Evolutionary conservation across 2,113 vertebrate species (phyloP).

Genomic region (Drymodes brunneopygia): DNA sequence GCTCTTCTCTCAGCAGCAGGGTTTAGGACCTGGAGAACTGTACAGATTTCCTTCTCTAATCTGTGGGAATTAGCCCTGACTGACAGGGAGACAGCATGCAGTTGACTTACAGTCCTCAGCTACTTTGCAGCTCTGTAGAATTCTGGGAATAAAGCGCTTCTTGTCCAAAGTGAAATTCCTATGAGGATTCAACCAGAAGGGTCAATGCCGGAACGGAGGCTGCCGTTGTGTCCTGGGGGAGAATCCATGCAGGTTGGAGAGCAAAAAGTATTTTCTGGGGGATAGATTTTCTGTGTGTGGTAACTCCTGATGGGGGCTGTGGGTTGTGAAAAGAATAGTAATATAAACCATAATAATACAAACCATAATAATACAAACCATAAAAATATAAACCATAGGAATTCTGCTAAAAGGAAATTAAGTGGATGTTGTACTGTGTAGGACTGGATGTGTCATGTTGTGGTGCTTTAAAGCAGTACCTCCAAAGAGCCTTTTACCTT

Average conservation of each 20-base stretch:
- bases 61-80: slow-evolving; percentile 39
- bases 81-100: background rate
- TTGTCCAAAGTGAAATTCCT: background rate
- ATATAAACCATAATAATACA: background rate
- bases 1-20: background rate
- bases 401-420: background rate
- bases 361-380: background rate
- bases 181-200: background rate
- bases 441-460: background rate
- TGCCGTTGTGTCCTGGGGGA: background rate
- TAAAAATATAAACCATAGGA: background rate
- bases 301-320: background rate
- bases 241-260: slow-evolving; percentile 31
- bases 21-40: background rate
- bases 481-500: background rate
- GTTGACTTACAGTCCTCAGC: background rate
- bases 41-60: slow-evolving; percentile 45
- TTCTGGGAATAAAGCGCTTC: background rate
- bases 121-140: background rate
- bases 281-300: background rate
- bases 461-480: background rate
- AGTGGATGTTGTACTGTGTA: background rate
- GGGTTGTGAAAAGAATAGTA: background rate
- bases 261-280: background rate
- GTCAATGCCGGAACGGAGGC: background rate